These are phyloP conservation scores for Octonoba sinensis DNA, from an alignment of 2,888 invertebrate species.

Conservation along the genomic window DNA sequence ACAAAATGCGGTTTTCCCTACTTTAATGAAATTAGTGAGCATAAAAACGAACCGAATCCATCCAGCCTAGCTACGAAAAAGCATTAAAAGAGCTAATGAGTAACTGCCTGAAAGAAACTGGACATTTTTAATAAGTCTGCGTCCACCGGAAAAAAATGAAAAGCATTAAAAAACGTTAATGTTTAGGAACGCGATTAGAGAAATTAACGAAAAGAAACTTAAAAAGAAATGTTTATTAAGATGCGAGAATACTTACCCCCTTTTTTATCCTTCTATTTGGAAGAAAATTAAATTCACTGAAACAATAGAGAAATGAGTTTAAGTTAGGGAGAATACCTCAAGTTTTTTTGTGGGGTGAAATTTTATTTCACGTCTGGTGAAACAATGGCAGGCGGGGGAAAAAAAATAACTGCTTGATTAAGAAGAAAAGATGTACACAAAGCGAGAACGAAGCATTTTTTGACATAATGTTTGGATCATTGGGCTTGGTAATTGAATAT, in stretches of 20 bases:
- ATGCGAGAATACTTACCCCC: conserved; percentile 30
- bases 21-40: conserved; percentile 51
- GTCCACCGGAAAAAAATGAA: conserved; percentile 21
- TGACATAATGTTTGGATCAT: conserved; percentile 60
- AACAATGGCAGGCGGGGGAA: conserved; percentile 36
- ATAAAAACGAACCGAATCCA: conserved; percentile 21
- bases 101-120: conserved; percentile 15
- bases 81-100: conserved; percentile 35
- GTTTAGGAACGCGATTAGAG: conserved; percentile 56
- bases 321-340: conserved; percentile 23
- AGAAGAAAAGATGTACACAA: conserved; percentile 17
- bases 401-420: conserved; percentile 12
- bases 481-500: conserved; percentile 41
- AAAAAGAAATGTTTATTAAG: conserved; percentile 62
- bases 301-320: conserved; percentile 40
- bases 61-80: conserved; percentile 35
- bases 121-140: conserved; percentile 54
- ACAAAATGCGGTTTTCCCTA: conserved; percentile 20
- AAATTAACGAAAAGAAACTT: conserved; percentile 53
- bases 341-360: too few relatives aligned
- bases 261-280: conserved; percentile 10
- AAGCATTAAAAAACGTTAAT: conserved; percentile 27
- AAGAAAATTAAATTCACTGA: conserved; percentile 55
- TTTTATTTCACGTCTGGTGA: conserved; percentile 39
- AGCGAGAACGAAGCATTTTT: conserved; percentile 32